Conservation (phyloP, 1,140 invertebrate species). For the Leptonema lineaticorne region DNA sequence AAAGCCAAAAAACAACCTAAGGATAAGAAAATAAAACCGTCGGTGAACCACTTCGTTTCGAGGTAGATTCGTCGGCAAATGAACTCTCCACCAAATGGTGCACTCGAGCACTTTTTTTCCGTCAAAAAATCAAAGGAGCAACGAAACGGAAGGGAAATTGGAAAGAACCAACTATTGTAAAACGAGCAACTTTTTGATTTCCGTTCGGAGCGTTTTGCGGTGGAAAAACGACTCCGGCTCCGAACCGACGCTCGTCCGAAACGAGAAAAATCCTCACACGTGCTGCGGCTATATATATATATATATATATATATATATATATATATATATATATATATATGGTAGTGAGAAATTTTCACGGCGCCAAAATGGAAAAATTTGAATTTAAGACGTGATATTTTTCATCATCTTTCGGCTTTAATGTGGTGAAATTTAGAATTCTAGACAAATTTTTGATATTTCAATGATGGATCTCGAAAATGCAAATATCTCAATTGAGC, state of each 20-base stretch:
- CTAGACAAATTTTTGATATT: too few relatives aligned
- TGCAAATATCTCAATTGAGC: too few relatives aligned
- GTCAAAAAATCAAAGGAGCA: not conserved
- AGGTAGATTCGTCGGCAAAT: not conserved
- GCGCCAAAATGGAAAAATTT: too few relatives aligned
- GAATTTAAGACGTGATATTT: too few relatives aligned
- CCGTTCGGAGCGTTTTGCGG: not conserved
- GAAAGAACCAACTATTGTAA: not conserved
- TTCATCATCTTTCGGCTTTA: too few relatives aligned
- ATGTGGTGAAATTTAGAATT: too few relatives aligned
- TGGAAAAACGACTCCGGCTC: not conserved
- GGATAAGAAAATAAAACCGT: too few relatives aligned
- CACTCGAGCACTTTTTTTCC: not conserved
- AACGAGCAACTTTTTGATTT: conserved; percentile 2
- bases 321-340: not conserved
- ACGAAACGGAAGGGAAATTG: conserved; percentile 1
- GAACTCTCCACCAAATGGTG: conserved; percentile 3
- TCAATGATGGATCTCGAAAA: too few relatives aligned
- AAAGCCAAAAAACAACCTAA: too few relatives aligned
- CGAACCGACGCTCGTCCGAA: not conserved
- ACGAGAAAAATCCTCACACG: not conserved
- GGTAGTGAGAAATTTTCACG: too few relatives aligned
- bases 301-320: not conserved
- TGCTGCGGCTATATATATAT: not conserved
- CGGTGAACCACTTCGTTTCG: too few relatives aligned